These are phyloP conservation scores for Chiloscyllium plagiosum DNA, from an alignment of 2,113 vertebrate genomes.

Conservation along the genomic window DNA sequence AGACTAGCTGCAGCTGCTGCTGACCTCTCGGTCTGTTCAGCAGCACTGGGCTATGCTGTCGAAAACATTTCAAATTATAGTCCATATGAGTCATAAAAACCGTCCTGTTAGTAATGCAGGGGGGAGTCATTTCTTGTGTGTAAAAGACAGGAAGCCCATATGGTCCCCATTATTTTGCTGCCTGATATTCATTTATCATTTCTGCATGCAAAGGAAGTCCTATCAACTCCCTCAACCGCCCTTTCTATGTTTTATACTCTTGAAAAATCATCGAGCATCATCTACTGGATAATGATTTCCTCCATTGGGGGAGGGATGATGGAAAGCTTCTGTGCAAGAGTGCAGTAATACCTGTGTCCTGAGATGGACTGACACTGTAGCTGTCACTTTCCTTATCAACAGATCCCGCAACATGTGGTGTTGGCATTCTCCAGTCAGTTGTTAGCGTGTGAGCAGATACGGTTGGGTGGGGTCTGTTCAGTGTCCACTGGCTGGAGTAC, in stretches of 20 bases:
- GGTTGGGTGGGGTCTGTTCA: constrained; percentile 92
- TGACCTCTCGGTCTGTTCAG: neutral
- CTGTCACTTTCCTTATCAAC: constrained; percentile 98
- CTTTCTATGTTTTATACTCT: neutral
- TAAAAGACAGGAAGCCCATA: neutral
- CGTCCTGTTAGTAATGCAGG: neutral
- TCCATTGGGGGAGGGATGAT: neutral
- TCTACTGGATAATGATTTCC: neutral
- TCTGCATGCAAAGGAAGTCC: neutral
- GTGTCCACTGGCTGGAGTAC: constrained; percentile 97
- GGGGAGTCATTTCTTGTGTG: neutral
- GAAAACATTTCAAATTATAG: neutral
- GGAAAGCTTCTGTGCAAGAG: neutral
- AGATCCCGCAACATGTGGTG: constrained; percentile 81
- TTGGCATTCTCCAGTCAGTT: constrained; percentile 95
- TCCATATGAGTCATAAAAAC: neutral
- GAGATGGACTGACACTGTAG: constrained; percentile 97
- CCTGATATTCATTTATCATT: neutral
- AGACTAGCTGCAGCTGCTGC: neutral
- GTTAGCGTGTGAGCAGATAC: constrained; percentile 93
- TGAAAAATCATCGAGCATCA: neutral
- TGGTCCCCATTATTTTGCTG: neutral
- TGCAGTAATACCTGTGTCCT: constrained; percentile 79
- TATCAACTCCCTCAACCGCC: neutral
- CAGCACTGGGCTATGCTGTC: neutral